Evolutionary conservation across 2,797 vertebrate species (phyloP).

Genomic region (Notoglanidium macrostoma): DNA sequence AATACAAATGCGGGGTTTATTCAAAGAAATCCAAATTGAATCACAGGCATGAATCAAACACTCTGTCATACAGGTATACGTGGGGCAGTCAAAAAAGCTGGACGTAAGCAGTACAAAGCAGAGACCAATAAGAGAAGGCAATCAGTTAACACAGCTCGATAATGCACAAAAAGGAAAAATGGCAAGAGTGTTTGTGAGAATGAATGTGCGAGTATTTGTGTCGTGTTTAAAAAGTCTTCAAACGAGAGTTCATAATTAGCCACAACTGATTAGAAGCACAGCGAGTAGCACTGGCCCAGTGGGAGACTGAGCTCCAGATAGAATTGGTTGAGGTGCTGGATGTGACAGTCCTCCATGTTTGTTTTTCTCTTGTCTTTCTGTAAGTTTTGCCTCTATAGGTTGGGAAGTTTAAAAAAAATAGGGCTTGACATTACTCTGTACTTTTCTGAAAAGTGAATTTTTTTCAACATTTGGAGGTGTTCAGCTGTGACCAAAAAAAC

Average conservation of each 20-base stretch:
- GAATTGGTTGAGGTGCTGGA: background rate
- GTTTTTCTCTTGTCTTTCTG: background rate
- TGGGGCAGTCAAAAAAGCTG: background rate
- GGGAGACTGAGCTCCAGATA: background rate
- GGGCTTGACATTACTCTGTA: background rate
- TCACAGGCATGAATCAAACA: background rate
- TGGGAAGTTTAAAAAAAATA: background rate
- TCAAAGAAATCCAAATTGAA: background rate
- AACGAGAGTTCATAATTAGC: background rate
- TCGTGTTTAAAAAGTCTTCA: background rate
- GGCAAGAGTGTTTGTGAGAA: background rate
- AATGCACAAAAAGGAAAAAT: background rate
- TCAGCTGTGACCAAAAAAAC: too few relatives aligned
- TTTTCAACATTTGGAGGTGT: background rate
- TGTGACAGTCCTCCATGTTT: background rate
- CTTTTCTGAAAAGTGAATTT: background rate
- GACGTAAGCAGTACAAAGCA: background rate
- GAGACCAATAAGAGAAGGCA: background rate
- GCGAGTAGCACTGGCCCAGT: background rate
- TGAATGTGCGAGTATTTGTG: background rate
- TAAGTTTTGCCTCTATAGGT: background rate
- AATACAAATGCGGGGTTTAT: background rate
- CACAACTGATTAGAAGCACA: background rate
- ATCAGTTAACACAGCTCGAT: background rate
- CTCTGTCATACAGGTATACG: too few relatives aligned